Conservation (phyloP, 2,888 invertebrate species). For the Hymenopus coronatus region DNA sequence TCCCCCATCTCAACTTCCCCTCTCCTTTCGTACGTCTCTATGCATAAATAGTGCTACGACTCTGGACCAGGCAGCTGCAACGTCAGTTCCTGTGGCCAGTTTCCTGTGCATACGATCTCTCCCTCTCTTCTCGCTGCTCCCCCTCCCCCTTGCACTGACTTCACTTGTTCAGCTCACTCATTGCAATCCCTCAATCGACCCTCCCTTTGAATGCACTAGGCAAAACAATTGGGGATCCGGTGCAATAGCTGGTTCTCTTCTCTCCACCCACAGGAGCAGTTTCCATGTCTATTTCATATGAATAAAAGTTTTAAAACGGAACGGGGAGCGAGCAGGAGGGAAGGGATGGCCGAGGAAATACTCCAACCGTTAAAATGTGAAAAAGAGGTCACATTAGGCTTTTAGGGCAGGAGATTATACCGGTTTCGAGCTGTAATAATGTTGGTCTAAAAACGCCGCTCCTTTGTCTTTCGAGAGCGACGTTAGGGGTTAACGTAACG, state of each 20-base stretch:
- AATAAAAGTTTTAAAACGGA: slow-evolving; percentile 1
- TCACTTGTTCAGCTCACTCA: slow-evolving; percentile 1
- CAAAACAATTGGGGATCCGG: slow-evolving; percentile 18
- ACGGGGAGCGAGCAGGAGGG: not conserved
- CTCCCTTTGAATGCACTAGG: slow-evolving; percentile 8
- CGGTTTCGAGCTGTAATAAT: not conserved
- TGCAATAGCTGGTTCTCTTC: not conserved
- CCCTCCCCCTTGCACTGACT: not conserved
- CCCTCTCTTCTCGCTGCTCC: not conserved
- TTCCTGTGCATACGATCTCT: slow-evolving; percentile 10
- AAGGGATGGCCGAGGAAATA: not conserved
- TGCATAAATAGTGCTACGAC: slow-evolving; percentile 6
- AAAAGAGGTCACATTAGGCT: not conserved
- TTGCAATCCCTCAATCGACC: slow-evolving; percentile 17
- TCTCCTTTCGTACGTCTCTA: not conserved
- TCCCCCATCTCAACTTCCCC: not conserved
- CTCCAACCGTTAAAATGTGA: not conserved
- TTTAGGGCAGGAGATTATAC: not conserved
- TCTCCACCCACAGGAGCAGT: not conserved
- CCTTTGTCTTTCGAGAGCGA: not conserved
- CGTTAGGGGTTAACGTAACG: not conserved
- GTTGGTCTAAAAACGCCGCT: not conserved
- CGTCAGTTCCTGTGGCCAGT: slow-evolving; percentile 6
- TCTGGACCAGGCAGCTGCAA: not conserved
- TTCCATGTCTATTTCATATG: slow-evolving; percentile 1